Evolutionary conservation across 2,113 vertebrate genomes (phyloP).

Genomic region (Cavia aperea): DNA sequence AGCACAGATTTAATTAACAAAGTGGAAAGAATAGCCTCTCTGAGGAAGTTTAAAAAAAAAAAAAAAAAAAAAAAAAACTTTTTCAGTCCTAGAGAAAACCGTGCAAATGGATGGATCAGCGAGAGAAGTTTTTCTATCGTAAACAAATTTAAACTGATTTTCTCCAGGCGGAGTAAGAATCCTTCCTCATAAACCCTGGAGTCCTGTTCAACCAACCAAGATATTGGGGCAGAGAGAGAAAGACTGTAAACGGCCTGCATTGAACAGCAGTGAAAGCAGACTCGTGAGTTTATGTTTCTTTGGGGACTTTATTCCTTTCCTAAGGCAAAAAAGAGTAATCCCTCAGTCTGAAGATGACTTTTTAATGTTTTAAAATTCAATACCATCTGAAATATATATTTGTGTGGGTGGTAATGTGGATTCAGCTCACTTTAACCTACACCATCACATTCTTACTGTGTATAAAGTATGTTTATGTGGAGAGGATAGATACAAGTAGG

Average conservation of each 20-base stretch:
- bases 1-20: conserved; percentile 14
- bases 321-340: not conserved
- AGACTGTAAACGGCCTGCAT: not conserved
- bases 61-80: not conserved
- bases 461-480: not conserved
- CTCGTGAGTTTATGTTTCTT: conserved; percentile 16
- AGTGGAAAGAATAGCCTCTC: not conserved
- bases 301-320: not conserved
- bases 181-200: conserved; percentile 9
- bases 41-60: not conserved
- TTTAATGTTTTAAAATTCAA: conserved; percentile 36
- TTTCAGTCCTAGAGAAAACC: not conserved
- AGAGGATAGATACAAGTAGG: not conserved
- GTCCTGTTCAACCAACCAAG: not conserved
- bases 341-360: not conserved
- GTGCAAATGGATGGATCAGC: not conserved
- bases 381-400: not conserved
- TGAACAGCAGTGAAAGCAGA: not conserved
- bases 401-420: not conserved
- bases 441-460: not conserved
- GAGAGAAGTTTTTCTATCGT: not conserved
- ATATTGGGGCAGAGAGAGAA: conserved; percentile 16
- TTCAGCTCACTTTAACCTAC: not conserved
- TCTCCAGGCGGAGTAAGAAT: not conserved
- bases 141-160: conserved; percentile 6